Base-by-base conservation (phyloP, 2,888 invertebrate species). In the Sarcophaga subvicina region DNA sequence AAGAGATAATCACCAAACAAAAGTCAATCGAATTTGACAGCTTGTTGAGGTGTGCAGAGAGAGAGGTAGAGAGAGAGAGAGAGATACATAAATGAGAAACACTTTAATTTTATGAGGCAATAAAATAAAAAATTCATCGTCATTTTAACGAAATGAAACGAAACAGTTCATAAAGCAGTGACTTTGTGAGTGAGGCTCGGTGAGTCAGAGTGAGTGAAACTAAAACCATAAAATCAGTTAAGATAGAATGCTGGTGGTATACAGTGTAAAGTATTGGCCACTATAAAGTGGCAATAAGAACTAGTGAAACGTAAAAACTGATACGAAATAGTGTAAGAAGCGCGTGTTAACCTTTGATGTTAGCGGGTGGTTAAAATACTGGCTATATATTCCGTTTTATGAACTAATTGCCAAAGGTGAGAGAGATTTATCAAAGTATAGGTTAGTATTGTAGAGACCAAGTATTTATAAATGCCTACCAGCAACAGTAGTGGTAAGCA, bases 311-410 rank as follows among this genome's bases (percentile, higher is more conserved):
- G 0, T 10, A 17, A 67, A 17, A 37, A 67, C 12, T 17, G 17
- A 12, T 12, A 54, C 14, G 12, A 54, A 54, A 17, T 47, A 70
- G 70, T 79, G 76, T 80, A 71, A 73, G 66, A 80, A 78, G 82
- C 83, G 86, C 87, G 87, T 84, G 87, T 87, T 87, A 87, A 82
- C 84, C 87, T 87, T 87, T 87, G 87, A 87, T 87, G 87, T 87
- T 87, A 82, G 87, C 84, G 87, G 84, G 87, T 87, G 87, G 87
- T 84, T 81, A 75, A 75, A 75, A 67, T 75, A 47, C 59, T 37
- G 72, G 27, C 27, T 71, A n/a, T n/a, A 20, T n/a, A 59, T 45
- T 72, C 49, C 17, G 49, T 72, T 37, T 37, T 59, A 47, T 54
- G 49, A 17, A 6, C 27, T 80, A 71, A 81, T 64, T 84, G 54